These are phyloP conservation scores for Lepeophtheirus nordmannii DNA, from an alignment of 2,888 invertebrate genomes.

Conservation along the genomic window DNA sequence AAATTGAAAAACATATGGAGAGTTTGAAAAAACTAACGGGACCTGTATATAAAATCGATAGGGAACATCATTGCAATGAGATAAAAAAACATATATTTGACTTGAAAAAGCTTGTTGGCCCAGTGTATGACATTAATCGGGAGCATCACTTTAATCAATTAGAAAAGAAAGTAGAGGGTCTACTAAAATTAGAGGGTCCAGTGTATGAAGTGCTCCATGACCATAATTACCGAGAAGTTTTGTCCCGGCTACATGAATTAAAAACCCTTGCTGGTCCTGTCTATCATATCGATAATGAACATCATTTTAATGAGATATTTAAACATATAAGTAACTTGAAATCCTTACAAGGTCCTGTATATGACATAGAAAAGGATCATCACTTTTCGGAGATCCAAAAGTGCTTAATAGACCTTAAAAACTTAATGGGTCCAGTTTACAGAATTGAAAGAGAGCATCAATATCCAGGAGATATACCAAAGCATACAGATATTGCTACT, in stretches of 20 bases:
- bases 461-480: background rate
- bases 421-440: constrained; percentile 13
- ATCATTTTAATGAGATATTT: constrained; percentile 18
- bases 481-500: background rate
- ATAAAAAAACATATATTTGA: constrained; percentile 10
- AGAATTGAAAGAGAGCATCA: background rate
- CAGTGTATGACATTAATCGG: constrained; percentile 9
- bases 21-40: constrained; percentile 2
- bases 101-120: background rate
- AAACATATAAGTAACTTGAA: constrained; percentile 12
- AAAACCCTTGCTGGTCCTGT: constrained; percentile 9
- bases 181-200: constrained; percentile 1
- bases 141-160: constrained; percentile 16
- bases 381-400: constrained; percentile 16
- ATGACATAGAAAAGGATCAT: constrained; percentile 17
- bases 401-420: background rate
- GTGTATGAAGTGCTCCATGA: constrained; percentile 5
- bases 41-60: constrained; percentile 11
- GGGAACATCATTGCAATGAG: constrained; percentile 15
- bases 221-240: constrained; percentile 12
- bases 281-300: constrained; percentile 17
- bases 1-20: constrained; percentile 2
- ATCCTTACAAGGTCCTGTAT: constrained; percentile 8
- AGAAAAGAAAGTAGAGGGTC: background rate
- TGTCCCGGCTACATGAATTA: background rate